Evolutionary conservation across 2,888 invertebrate species (phyloP).

Genomic region (Dasypogon diadema): DNA sequence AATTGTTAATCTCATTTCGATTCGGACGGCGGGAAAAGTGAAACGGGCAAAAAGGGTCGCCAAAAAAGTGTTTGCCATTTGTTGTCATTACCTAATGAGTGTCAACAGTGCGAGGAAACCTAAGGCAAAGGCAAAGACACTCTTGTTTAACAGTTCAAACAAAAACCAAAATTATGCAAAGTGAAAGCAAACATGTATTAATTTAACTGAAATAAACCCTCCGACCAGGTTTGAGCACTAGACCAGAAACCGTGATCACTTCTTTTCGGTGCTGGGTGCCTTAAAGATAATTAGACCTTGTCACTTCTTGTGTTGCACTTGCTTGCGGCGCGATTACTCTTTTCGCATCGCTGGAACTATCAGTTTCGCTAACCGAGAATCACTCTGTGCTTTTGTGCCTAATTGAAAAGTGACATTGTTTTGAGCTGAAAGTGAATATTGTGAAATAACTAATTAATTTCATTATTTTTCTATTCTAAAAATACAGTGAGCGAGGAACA

Average conservation of each 20-base stretch:
- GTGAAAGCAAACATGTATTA: constrained; percentile 48
- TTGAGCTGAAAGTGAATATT: constrained; percentile 1
- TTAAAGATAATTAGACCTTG: constrained; percentile 34
- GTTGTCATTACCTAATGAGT: constrained; percentile 40
- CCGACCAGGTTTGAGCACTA: constrained; percentile 7
- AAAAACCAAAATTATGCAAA: constrained; percentile 41
- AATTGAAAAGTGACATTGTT: constrained; percentile 17
- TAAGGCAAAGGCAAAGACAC: neutral
- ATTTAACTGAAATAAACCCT: constrained; percentile 17
- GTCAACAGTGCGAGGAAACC: constrained; percentile 20
- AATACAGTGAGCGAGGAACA: constrained; percentile 21
- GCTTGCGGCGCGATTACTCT: neutral
- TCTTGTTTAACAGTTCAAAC: constrained; percentile 27
- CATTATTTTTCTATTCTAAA: neutral
- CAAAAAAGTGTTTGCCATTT: constrained; percentile 1
- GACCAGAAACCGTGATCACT: constrained; percentile 28
- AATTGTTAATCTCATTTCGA: neutral
- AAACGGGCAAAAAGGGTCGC: neutral
- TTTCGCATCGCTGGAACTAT: constrained; percentile 12
- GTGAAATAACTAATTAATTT: constrained; percentile 17
- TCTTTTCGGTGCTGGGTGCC: constrained; percentile 7
- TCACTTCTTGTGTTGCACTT: neutral
- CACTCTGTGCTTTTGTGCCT: constrained; percentile 10
- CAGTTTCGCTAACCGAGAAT: constrained; percentile 23
- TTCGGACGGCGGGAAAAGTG: constrained; percentile 2